Percentiles rank a stretch among this genome's conserved stretches.
Conservation (phyloP, 2,888 invertebrate species). For the Drosophila sordidula region DNA sequence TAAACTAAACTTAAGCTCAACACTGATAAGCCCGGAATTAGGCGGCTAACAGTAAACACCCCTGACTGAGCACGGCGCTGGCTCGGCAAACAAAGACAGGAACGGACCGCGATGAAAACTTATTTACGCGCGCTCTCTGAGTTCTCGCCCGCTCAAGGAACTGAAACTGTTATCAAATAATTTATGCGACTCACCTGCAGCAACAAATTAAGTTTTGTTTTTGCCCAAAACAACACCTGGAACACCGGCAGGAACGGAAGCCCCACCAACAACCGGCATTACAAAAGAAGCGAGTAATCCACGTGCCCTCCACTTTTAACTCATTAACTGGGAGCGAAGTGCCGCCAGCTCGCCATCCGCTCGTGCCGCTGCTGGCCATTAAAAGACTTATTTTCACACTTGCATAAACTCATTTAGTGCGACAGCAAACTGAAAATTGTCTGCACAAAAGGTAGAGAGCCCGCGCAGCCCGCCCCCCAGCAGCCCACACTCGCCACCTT, state of each 20-base stretch:
- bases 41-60: constrained; percentile 62
- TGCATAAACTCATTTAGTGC: constrained; percentile 80
- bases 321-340: constrained; percentile 67
- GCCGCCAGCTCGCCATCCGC: constrained; percentile 17
- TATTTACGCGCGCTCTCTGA: constrained; percentile 57
- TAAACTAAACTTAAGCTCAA: constrained; percentile 51
- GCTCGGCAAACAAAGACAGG: constrained; percentile 46
- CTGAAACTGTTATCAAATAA: constrained; percentile 77
- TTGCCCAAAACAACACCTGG: constrained; percentile 29
- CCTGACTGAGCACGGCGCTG: constrained; percentile 12
- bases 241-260: constrained; percentile 13
- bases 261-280: constrained; percentile 7
- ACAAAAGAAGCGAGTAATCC: constrained; percentile 62
- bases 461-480: constrained; percentile 7
- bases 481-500: constrained; percentile 49
- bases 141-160: constrained; percentile 5
- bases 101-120: constrained; percentile 61
- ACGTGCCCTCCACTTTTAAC: constrained; percentile 77
- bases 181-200: constrained; percentile 77
- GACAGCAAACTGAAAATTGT: constrained; percentile 63
- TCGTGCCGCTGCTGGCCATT: constrained; percentile 60
- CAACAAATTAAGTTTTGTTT: constrained; percentile 77
- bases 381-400: constrained; percentile 82
- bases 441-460: constrained; percentile 36
- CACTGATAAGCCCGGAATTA: constrained; percentile 72